Evolutionary conservation across 2,888 invertebrate species (phyloP), one percentile per base, ranked within the genome.

Genomic region (Aporophyla lueneburgensis): DNA sequence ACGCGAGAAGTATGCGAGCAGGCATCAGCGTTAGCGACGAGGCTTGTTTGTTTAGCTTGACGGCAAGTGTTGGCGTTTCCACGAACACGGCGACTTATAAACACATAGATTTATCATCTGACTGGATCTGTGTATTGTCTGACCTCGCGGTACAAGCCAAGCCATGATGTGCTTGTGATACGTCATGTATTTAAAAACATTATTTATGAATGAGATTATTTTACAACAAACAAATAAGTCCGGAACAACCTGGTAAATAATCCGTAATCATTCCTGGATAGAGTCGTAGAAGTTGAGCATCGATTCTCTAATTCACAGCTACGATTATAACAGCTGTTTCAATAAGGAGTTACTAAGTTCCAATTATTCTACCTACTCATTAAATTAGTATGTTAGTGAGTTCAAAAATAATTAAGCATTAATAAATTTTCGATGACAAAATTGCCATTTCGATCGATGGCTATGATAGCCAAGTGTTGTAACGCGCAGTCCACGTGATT

Each of bases 31-130:
- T 61, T 63, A 49, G 66, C 72, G 78, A 79, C 66, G 63, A 66
- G 66, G 67, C 56, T 54, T 81, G 84, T 86, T 86, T 88, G 86
- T 87, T 88, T 88, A 84, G 77, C 71, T 78, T 83, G 74, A 82
- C 84, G 82, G 78, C 85, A 86, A 84, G 86, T 86, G 84, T 80
- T 77, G 76, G 75, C 40, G 82, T 81, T 86, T 86, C 86, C 83
- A 76, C 49, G 88, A 87, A 89, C 74, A 65, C 71, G 67, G 65
- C 74, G 72, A 87, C 85, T 76, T 82, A 80, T 86, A 85, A 86
- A 87, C 85, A 87, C 72, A 85, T 75, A 72, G 69, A 79, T 88
- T 78, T 80, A 87, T 87, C 86, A 78, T 78, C 73, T 59, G 75
- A 71, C 77, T 74, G 71, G 72, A 66, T 81, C 73, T 80, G 78